These are phyloP conservation scores for Hirtodrosophila trivittata DNA, from an alignment of 2,888 invertebrate species.

Conservation along the genomic window DNA sequence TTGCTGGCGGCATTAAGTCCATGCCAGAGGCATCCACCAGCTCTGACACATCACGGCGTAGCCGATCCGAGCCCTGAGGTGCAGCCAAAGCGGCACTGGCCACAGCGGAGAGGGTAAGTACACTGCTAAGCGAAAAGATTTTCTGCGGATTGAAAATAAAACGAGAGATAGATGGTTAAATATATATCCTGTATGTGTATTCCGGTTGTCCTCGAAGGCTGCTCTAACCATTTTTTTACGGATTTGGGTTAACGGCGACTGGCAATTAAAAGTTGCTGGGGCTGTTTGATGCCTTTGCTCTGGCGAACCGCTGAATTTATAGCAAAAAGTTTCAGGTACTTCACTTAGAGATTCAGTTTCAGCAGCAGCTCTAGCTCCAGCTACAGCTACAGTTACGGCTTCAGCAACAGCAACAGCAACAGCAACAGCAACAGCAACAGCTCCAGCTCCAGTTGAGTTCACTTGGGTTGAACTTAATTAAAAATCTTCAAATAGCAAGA, in stretches of 20 bases:
- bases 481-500: constrained; percentile 38
- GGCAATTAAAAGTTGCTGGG: constrained; percentile 69
- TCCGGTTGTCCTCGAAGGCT: background rate
- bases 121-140: constrained; percentile 65
- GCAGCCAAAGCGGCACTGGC: constrained; percentile 66
- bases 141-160: constrained; percentile 55
- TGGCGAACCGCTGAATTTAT: constrained; percentile 56
- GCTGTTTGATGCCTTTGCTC: constrained; percentile 66
- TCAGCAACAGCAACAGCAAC: constrained; percentile 9
- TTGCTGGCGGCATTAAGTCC: constrained; percentile 56
- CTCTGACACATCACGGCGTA: constrained; percentile 75
- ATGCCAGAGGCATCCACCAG: constrained; percentile 41
- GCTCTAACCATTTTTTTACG: constrained; percentile 63
- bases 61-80: constrained; percentile 43
- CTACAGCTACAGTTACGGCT: constrained; percentile 12
- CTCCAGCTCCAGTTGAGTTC: constrained; percentile 14
- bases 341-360: constrained; percentile 1
- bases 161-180: background rate
- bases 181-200: constrained; percentile 14
- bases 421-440: constrained; percentile 20
- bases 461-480: constrained; percentile 43
- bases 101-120: constrained; percentile 63
- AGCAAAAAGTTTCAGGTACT: constrained; percentile 48
- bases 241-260: constrained; percentile 54
- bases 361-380: constrained; percentile 6